Base-by-base conservation (phyloP, 2,888 invertebrate species). In the Leucania comma region DNA sequence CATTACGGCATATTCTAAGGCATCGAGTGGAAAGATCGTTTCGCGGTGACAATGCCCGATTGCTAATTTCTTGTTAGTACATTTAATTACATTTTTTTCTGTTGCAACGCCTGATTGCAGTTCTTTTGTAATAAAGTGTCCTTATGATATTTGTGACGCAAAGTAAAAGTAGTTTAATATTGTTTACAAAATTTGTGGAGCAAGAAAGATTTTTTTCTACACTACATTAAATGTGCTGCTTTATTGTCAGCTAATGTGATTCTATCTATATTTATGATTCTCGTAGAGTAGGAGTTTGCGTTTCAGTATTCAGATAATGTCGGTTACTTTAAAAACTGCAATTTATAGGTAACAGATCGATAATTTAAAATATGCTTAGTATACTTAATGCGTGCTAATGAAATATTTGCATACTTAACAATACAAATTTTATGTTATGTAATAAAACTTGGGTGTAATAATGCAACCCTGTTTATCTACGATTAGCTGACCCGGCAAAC, bases 1-100 rank as follows among this genome's bases (percentile, higher is more conserved):
- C n/a, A 80, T 84, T 84, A 78, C 82, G 81, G 82, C 67, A 78
- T 77, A 81, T 82, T 70, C 76, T 77, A 74, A 78, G 73, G 63
- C 69, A 72, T 72, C 22, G 56, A 60, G 54, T 68, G 62, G 48
- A 84, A 65, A 64, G 53, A 58, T 75, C 65, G 60, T 62, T n/a
- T 61, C 51, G 29, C 42, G 17, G 56, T 68, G 65, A 72, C 71
- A 81, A 59, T 69, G 65, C 29, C 64, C 32, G 32, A 63, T 77
- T 64, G 32, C 26, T 48, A 10, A 29, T 35, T 64, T 76, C 64
- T 64, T 67, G 63, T 51, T 14, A 32, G 26, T 24, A 54, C n/a
- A 20, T 35, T 57, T 54, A 75, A 68, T 72, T 51, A 81, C 12
- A 12, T 51, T 14, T 17, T 38, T 80, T 56, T 73, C 35, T 63